These are phyloP conservation scores for Pelodiscus sinensis DNA, from an alignment of 2,113 vertebrate genomes.

Conservation along the genomic window DNA sequence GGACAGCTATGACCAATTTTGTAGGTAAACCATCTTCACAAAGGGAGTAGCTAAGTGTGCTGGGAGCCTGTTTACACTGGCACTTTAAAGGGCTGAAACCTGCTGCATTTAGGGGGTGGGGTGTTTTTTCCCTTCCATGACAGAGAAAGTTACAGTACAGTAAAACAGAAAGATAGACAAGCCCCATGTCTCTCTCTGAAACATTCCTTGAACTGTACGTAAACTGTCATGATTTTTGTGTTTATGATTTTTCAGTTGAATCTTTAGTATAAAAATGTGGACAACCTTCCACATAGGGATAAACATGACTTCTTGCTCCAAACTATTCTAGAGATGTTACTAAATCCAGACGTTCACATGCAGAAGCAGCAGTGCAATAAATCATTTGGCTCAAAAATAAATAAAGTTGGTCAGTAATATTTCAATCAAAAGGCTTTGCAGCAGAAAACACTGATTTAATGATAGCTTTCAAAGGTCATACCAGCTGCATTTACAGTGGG, in stretches of 20 bases:
- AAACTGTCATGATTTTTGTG: no score
- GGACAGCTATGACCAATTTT: no score
- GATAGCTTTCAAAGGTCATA: background rate
- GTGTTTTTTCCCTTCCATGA: no score
- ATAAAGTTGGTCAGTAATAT: background rate
- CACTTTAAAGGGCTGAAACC: no score
- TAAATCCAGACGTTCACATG: background rate
- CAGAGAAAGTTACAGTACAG: no score
- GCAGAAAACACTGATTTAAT: background rate
- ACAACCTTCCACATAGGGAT: background rate
- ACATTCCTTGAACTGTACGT: background rate
- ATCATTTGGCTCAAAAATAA: background rate
- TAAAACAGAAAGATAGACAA: no score
- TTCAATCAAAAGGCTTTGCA: background rate
- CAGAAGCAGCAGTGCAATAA: background rate
- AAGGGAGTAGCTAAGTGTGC: no score
- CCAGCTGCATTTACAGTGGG: background rate
- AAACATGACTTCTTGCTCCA: background rate
- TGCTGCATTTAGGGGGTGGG: no score
- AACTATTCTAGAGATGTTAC: background rate
- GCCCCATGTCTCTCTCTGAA: background rate
- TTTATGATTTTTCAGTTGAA: background rate
- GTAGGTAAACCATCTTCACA: no score
- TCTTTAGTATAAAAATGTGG: background rate
- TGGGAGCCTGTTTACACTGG: no score